Base-by-base conservation (phyloP, 1,140 invertebrate species). In the Rhynchophorus ferrugineus region DNA sequence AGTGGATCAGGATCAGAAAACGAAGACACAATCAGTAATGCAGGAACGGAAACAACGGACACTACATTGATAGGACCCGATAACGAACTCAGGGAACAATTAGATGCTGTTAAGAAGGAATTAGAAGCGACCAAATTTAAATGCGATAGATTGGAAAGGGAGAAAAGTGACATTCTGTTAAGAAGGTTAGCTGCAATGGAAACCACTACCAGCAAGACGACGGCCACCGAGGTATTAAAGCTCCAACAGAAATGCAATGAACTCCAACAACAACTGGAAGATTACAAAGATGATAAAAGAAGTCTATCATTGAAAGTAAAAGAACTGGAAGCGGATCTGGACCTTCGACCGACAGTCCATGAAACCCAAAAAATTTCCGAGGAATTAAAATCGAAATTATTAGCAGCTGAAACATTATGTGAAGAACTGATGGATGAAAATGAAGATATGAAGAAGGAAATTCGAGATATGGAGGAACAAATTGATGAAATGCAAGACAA, bases 401-500 rank as follows among this genome's bases (percentile, higher is more conserved):
- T 85, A 46, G 84, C 87, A 13, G 85, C 90, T 1, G 92, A 97
- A 73, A 85, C 84, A 39, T 74, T 95, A 1, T 90, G 90, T 63
- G 90, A 95, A 68, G 89, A 91, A 57, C 73, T 98, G 1, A 91
- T 92, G 84, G 90, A 96, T 63, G 95, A 98, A 71, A 98, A 98
- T 73, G 89, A 95, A 65, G 85, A 91, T 39, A 87, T 97, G 73
- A 94, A 95, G 64, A 87, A 89, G 59, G 94, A 99, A 69, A 82
- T 98, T 14, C 73, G 87, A 42, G 90, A 95, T 62, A 74, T 98
- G 62, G 90, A 95, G 65, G 88, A 93, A 49, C 95, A 98, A 75
- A 94, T 98, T 71, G 94, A 98, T 65, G 94, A 99, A 73, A 88
- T 98, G 83, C 93, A 98, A 69, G 92, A 97, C 69, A 93, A 91